Evolutionary conservation across 2,113 vertebrate genomes (phyloP), one percentile per base, ranked within the genome.

Genomic region (Neoarius graeffei): DNA sequence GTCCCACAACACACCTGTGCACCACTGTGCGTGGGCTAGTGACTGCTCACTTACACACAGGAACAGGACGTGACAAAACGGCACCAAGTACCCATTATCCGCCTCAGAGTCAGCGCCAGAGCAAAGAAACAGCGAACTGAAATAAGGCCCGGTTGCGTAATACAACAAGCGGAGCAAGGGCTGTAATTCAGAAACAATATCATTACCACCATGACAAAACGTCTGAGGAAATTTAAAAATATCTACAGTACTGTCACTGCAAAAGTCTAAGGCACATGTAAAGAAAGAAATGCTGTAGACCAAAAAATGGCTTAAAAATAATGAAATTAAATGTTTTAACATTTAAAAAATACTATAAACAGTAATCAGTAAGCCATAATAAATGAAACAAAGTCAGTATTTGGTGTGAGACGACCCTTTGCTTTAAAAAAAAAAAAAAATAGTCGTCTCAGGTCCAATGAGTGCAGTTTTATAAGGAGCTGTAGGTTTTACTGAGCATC

Each of bases 1-100:
- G 86, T 91, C 85, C 89, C 80, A 86, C 79, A 87, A 88, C 86
- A 89, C 89, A 89, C 87, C 84, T 85, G 85, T 82, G 88, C 81
- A 71, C 74, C 42, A 83, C 14, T 60, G 80, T 42, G 42, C 57
- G 35, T 85, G 76, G 87, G 87, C 64, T 62, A 74, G 20, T 83
- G 79, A 87, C 77, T 83, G 3, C 69, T 74, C 62, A 77, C 88
- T 87, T 87, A 87, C 81, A 83, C 86, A 86, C 90, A 89, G 85
- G 85, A 90, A 88, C 87, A 86, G 82, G 71, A 88, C 57, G 64
- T 91, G 88, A 89, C 83, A 83, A 83, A 87, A 88, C 20, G 79
- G 69, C 50, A 90, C 77, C 79, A 87, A 89, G 86, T 59, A 19
- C 88, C 66, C 81, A 85, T 89, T 89, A 89, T 87, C 81, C 88